These are phyloP conservation scores for Cyphomyrmex costatus DNA, from an alignment of 1,140 invertebrate species.

Conservation along the genomic window DNA sequence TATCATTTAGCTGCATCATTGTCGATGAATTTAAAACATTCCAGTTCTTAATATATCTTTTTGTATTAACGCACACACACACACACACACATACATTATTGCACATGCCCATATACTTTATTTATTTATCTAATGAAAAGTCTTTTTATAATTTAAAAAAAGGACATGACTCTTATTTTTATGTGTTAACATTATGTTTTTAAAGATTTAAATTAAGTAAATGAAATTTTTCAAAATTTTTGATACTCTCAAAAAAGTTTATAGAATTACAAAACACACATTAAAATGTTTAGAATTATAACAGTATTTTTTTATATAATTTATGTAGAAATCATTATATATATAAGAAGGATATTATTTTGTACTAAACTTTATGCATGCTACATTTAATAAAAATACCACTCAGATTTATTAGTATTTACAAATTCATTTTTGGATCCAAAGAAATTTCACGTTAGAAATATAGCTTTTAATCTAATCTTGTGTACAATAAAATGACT, in stretches of 20 bases:
- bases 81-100: background rate
- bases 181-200: background rate
- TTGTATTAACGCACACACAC: no score
- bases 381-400: background rate
- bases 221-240: background rate
- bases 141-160: background rate
- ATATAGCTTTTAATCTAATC: background rate
- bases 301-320: background rate
- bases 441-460: background rate
- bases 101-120: no score
- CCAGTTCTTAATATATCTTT: background rate
- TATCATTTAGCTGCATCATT: background rate
- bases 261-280: background rate
- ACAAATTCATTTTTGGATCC: background rate
- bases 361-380: background rate
- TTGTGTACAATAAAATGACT: background rate
- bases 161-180: background rate
- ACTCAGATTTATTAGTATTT: background rate
- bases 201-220: background rate
- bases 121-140: background rate
- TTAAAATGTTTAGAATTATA: background rate
- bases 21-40: background rate
- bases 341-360: background rate
- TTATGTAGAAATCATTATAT: background rate
- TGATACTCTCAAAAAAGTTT: background rate